Conservation (phyloP, 2,797 vertebrate species). For the Acanthornis magna region DNA sequence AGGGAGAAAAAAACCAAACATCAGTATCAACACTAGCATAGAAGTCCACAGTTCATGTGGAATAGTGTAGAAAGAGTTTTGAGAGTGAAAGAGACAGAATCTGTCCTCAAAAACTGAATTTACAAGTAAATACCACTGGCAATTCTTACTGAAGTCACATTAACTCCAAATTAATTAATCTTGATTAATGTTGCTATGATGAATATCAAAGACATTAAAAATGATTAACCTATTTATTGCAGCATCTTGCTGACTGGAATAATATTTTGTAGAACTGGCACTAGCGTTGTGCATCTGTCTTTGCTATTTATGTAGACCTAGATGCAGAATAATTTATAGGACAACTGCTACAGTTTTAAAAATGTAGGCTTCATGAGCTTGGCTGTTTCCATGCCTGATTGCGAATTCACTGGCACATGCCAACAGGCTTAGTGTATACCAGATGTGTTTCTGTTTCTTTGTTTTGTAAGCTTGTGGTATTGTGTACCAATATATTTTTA, state of each 20-base stretch:
- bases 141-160: slow-evolving; percentile 29
- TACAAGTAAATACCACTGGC: not conserved
- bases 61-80: not conserved
- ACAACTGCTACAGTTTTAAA: not conserved
- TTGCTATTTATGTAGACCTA: slow-evolving; percentile 42
- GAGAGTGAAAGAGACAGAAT: not conserved
- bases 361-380: not conserved
- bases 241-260: slow-evolving; percentile 25
- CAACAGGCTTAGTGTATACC: not conserved
- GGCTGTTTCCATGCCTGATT: not conserved
- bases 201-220: slow-evolving; percentile 52
- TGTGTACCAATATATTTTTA: not conserved
- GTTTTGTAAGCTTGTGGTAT: not conserved
- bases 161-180: slow-evolving; percentile 51
- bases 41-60: not conserved
- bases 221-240: slow-evolving; percentile 63
- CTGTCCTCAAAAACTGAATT: slow-evolving; percentile 14
- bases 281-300: slow-evolving; percentile 39
- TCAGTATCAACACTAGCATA: not conserved
- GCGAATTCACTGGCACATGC: not conserved
- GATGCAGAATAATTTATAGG: not conserved
- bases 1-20: not conserved
- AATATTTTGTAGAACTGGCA: slow-evolving; percentile 36
- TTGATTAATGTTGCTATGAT: slow-evolving; percentile 60
- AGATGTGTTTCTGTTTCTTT: not conserved